Conservation (phyloP, 2,113 vertebrate genomes). For the Spilogale gracilis region DNA sequence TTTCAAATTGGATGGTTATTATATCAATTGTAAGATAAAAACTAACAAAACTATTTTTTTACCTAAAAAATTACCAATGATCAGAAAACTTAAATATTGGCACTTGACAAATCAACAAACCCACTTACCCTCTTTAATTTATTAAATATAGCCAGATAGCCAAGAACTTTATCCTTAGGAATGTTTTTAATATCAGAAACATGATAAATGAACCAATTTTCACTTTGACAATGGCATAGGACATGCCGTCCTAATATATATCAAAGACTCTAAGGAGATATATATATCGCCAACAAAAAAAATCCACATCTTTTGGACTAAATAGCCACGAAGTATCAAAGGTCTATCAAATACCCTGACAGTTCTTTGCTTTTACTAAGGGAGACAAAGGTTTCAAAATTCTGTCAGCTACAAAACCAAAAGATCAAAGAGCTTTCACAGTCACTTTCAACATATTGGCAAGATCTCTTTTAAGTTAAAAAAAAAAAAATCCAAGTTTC, state of each 20-base stretch:
- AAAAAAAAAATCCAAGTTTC: slow-evolving; percentile 33
- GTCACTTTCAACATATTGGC: not conserved
- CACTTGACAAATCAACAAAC: not conserved
- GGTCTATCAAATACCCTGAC: slow-evolving; percentile 58
- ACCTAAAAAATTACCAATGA: not conserved
- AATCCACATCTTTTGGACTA: slow-evolving; percentile 42
- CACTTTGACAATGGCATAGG: slow-evolving; percentile 42
- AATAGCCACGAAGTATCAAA: slow-evolving; percentile 66
- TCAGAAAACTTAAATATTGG: not conserved
- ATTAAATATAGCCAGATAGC: not conserved
- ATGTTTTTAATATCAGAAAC: slow-evolving; percentile 51
- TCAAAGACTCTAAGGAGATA: slow-evolving; percentile 5
- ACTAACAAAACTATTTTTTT: not conserved
- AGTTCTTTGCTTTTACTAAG: slow-evolving; percentile 57
- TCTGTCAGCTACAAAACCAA: slow-evolving; percentile 60
- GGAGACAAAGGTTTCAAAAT: slow-evolving; percentile 66
- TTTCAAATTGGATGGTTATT: not conserved
- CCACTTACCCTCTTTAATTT: not conserved
- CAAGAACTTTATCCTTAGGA: not conserved
- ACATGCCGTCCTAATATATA: slow-evolving; percentile 9
- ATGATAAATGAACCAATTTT: slow-evolving; percentile 51
- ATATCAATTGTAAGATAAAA: slow-evolving; percentile 2
- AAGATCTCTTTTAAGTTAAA: slow-evolving; percentile 61
- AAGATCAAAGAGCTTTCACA: slow-evolving; percentile 50
- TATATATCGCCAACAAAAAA: not conserved